Conservation (phyloP, 1,140 invertebrate species). For the Zaprionus lachaisei region DNA sequence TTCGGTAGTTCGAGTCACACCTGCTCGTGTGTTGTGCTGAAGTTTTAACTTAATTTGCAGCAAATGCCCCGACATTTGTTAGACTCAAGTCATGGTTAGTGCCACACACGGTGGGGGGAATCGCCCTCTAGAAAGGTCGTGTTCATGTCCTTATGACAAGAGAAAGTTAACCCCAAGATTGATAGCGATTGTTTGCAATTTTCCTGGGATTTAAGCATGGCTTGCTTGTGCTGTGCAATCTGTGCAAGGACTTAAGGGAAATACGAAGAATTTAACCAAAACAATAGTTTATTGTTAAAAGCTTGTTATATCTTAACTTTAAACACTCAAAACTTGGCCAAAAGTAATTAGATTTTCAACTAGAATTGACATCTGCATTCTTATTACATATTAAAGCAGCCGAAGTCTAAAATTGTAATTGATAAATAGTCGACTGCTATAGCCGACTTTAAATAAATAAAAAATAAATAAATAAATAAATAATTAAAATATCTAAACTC, state of each 20-base stretch:
- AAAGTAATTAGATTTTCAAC: no score
- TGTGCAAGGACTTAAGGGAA: neutral
- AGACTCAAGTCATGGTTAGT: slow-evolving; percentile 3
- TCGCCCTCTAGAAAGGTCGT: neutral
- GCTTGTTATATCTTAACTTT: no score
- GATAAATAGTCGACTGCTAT: no score
- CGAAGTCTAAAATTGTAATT: no score
- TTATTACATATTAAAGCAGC: no score
- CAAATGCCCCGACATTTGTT: slow-evolving; percentile 39
- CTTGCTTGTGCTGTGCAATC: neutral
- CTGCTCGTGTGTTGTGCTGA: slow-evolving; percentile 42
- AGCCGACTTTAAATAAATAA: no score
- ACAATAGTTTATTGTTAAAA: neutral
- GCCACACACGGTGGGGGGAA: neutral
- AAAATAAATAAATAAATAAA: no score
- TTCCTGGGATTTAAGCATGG: neutral
- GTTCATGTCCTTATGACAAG: neutral
- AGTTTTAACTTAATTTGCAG: slow-evolving; percentile 61
- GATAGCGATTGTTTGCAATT: slow-evolving; percentile 1
- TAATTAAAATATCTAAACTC: no score
- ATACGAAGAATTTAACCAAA: neutral
- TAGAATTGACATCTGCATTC: no score
- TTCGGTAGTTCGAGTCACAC: slow-evolving; percentile 29
- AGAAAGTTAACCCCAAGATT: neutral
- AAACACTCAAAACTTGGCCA: no score